Evolutionary conservation across 2,113 vertebrate species (phyloP).

Genomic region (Indri indri): DNA sequence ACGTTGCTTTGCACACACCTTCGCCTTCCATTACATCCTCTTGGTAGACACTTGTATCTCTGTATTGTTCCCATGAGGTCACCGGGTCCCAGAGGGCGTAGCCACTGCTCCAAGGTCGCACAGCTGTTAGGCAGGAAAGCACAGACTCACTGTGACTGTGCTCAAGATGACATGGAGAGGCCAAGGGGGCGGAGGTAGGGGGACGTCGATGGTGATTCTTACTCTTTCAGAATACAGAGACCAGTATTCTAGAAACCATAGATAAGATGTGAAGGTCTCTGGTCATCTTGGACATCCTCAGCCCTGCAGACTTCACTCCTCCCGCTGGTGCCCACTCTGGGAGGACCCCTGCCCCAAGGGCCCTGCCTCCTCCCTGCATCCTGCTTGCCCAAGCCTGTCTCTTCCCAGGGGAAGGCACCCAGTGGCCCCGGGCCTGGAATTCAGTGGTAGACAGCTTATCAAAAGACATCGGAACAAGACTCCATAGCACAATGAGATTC

Average conservation of each 20-base stretch:
- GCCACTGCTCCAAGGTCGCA: neutral
- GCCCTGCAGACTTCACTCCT: neutral
- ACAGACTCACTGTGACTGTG: neutral
- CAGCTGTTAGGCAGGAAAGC: neutral
- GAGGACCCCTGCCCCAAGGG: neutral
- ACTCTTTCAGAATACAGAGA: neutral
- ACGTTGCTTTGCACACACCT: neutral
- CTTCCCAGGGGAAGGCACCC: neutral
- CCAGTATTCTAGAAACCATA: neutral
- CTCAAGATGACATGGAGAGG: neutral
- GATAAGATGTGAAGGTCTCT: neutral
- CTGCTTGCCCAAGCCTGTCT: neutral
- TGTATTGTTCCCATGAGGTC: neutral
- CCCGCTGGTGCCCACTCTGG: neutral
- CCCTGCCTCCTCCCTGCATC: neutral
- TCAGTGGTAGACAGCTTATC: neutral
- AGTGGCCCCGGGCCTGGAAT: neutral
- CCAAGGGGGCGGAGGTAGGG: fast-evolving
- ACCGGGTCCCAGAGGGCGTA: neutral
- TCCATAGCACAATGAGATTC: neutral
- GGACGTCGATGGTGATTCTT: neutral
- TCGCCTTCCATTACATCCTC: neutral
- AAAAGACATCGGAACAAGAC: neutral
- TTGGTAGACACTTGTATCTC: neutral
- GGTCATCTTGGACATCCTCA: neutral